Evolutionary conservation across 2,113 vertebrate species (phyloP).

Genomic region (Pseudopipra pipra): DNA sequence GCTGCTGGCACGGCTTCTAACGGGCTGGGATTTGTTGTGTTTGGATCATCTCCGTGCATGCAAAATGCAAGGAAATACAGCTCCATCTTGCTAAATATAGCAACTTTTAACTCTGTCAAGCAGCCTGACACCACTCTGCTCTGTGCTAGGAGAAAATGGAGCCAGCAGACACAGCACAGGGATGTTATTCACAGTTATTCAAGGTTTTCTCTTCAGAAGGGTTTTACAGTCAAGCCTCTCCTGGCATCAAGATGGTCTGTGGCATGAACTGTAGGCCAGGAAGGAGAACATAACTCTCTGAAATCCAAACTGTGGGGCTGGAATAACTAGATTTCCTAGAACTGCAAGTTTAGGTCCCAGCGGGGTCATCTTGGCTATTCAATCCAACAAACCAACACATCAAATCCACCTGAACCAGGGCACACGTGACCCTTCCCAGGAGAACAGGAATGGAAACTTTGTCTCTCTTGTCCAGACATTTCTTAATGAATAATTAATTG

Average conservation of each 20-base stretch:
- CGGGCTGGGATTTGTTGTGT: neutral
- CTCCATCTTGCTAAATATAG: neutral
- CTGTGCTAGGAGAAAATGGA: neutral
- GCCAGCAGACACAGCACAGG: neutral
- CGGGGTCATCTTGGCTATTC: neutral
- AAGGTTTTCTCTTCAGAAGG: neutral
- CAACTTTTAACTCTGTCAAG: neutral
- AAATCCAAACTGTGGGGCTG: neutral
- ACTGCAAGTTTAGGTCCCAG: neutral
- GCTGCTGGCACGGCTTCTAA: neutral
- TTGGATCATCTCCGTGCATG: neutral
- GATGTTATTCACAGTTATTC: neutral
- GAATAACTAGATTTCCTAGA: neutral
- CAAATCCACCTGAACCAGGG: neutral
- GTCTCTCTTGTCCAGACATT: neutral
- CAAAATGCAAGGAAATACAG: neutral
- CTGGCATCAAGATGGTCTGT: accelerated
- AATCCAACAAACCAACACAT: neutral
- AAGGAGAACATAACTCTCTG: neutral
- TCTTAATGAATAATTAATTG: neutral
- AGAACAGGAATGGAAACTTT: neutral
- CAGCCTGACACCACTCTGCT: neutral
- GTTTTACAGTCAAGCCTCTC: neutral
- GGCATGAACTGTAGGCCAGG: neutral
- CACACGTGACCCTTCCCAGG: neutral